Evolutionary conservation across 2,113 vertebrate genomes (phyloP).

Genomic region (Arenaria interpres): DNA sequence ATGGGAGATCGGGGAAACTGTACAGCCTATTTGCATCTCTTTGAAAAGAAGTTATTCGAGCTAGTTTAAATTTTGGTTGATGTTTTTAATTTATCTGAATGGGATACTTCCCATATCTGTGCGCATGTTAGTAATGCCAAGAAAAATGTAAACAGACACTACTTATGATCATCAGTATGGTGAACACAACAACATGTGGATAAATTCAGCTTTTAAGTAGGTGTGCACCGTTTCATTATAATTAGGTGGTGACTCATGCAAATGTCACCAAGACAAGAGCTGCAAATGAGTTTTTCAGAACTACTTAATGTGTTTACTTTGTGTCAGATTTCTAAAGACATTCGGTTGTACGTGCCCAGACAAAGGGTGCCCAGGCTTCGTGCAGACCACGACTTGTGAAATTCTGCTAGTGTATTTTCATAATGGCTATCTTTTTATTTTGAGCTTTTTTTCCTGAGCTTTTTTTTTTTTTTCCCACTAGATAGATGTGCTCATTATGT

Average conservation of each 20-base stretch:
- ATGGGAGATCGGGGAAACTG: background rate
- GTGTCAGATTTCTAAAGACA: background rate
- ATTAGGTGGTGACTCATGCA: background rate
- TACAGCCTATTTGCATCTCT: background rate
- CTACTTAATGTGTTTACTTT: background rate
- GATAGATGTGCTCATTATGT: background rate
- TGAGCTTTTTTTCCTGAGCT: background rate
- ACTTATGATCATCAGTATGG: fast-evolving
- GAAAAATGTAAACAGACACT: background rate
- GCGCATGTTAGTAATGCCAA: background rate
- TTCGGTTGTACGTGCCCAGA: background rate
- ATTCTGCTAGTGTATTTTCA: background rate
- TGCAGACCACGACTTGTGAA: background rate
- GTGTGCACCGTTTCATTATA: background rate
- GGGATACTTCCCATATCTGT: background rate
- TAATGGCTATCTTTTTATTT: background rate
- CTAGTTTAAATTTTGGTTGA: background rate
- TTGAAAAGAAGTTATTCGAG: background rate
- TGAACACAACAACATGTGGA: background rate
- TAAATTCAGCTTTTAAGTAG: background rate
- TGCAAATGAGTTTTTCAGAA: background rate
- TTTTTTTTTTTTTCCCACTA: background rate
- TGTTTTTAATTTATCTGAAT: background rate
- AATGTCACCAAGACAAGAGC: background rate
- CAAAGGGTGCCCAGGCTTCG: background rate